A percentile compares a stretch with the other conserved stretches of the same genome.
These are phyloP conservation scores for Polymixis lichenea DNA, from an alignment of 2,888 invertebrate species.

Conservation along the genomic window DNA sequence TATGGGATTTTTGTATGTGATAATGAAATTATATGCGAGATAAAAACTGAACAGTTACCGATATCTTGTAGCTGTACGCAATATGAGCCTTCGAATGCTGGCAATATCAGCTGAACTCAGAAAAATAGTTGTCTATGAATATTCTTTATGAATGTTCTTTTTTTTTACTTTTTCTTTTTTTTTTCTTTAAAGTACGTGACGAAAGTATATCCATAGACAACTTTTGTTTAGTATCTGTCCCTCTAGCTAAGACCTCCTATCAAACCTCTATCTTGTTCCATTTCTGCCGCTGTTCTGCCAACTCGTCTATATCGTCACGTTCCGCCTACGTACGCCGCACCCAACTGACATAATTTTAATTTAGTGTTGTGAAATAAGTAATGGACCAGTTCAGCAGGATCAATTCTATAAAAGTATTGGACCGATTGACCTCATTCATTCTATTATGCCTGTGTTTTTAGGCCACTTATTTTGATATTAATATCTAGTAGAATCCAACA, in stretches of 20 bases:
- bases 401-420: conserved; percentile 17
- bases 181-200: not conserved
- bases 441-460: not conserved
- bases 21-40: not conserved
- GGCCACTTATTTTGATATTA: not conserved
- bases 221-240: not conserved
- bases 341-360: conserved; percentile 2
- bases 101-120: no score
- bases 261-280: not conserved
- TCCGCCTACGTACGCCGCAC: not conserved
- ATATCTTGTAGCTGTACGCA: no score
- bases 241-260: not conserved
- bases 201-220: not conserved
- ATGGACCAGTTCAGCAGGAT: conserved; percentile 17
- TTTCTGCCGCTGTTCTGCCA: not conserved
- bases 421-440: conserved; percentile 28
- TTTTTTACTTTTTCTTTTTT: no score
- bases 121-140: no score
- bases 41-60: not conserved
- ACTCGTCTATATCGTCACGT: not conserved
- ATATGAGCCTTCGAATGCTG: no score
- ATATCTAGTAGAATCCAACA: no score
- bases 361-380: conserved; percentile 22
- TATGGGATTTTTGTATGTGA: no score
- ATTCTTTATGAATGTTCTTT: no score